Evolutionary conservation across 2,888 invertebrate species (phyloP).

Genomic region (Aspidapion aeneum): DNA sequence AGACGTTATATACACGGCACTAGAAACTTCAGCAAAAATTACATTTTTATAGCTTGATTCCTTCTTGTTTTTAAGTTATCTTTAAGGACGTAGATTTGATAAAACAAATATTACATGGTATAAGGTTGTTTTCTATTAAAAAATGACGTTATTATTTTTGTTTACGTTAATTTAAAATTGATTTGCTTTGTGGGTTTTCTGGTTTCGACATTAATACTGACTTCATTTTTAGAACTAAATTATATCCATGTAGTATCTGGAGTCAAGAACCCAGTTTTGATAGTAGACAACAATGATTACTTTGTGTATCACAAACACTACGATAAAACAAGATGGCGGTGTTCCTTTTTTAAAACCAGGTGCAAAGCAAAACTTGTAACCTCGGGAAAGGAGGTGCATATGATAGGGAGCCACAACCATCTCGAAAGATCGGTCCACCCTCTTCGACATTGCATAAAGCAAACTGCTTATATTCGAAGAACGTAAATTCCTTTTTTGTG

Average conservation of each 20-base stretch:
- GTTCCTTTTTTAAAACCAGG: constrained; percentile 25
- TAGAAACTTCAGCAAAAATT: too few relatives aligned
- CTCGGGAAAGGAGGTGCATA: constrained; percentile 26
- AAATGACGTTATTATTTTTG: too few relatives aligned
- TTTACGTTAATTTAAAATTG: too few relatives aligned
- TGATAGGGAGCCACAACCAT: constrained; percentile 33
- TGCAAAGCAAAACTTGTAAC: constrained; percentile 31
- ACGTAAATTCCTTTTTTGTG: too few relatives aligned
- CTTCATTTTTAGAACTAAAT: constrained; percentile 24
- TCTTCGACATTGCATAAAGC: constrained; percentile 15
- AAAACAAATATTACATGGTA: too few relatives aligned
- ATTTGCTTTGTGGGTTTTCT: too few relatives aligned
- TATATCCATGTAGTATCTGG: constrained; percentile 23
- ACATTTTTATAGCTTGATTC: too few relatives aligned
- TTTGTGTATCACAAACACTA: constrained; percentile 26
- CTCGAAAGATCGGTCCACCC: constrained; percentile 8
- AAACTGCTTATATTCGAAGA: constrained; percentile 14
- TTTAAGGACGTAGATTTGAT: too few relatives aligned
- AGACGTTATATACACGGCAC: too few relatives aligned
- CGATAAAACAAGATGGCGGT: constrained; percentile 30
- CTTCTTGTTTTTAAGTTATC: too few relatives aligned
- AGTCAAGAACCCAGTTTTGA: constrained; percentile 28
- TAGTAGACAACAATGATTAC: constrained; percentile 29
- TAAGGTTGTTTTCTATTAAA: too few relatives aligned
- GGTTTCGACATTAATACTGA: too few relatives aligned